Evolutionary conservation across 2,888 invertebrate genomes (phyloP).

Genomic region (Eurytoma californica): DNA sequence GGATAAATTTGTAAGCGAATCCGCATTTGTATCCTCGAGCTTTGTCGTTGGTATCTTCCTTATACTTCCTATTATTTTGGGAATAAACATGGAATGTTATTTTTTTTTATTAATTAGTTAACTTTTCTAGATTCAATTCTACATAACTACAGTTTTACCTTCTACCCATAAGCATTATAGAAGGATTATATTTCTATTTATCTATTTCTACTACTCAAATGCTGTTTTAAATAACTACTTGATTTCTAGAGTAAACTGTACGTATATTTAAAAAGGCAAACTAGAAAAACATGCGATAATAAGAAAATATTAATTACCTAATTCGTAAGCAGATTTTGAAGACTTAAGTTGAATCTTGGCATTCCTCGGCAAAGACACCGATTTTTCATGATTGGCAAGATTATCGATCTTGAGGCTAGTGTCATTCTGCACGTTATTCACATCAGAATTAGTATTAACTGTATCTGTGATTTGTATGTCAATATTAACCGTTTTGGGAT

Average conservation of each 20-base stretch:
- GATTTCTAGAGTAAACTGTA: too few species aligned
- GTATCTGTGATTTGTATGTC: conserved; percentile 74
- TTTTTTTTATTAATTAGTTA: background rate
- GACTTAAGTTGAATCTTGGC: conserved; percentile 69
- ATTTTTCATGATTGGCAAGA: conserved; percentile 66
- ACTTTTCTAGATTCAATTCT: too few species aligned
- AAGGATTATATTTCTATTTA: too few species aligned
- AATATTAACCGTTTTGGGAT: conserved; percentile 72
- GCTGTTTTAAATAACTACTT: too few species aligned
- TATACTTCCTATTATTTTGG: conserved; percentile 58
- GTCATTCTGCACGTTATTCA: conserved; percentile 59
- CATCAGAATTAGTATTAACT: conserved; percentile 51
- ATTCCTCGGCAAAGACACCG: conserved; percentile 69
- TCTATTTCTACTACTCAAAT: too few species aligned
- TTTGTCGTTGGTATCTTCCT: conserved; percentile 74
- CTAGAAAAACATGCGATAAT: too few species aligned
- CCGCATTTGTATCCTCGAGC: conserved; percentile 73
- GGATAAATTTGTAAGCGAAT: conserved; percentile 73
- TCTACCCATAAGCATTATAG: too few species aligned
- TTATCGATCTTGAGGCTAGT: conserved; percentile 64
- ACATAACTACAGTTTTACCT: too few species aligned
- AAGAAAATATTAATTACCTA: conserved; percentile 60
- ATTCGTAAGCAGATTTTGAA: conserved; percentile 72
- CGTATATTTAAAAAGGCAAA: background rate
- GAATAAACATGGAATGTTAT: background rate